Percentiles rank a stretch among this genome's conserved stretches.
Evolutionary conservation across 2,113 vertebrate genomes (phyloP).

Genomic region (Herpailurus yagouaroundi): DNA sequence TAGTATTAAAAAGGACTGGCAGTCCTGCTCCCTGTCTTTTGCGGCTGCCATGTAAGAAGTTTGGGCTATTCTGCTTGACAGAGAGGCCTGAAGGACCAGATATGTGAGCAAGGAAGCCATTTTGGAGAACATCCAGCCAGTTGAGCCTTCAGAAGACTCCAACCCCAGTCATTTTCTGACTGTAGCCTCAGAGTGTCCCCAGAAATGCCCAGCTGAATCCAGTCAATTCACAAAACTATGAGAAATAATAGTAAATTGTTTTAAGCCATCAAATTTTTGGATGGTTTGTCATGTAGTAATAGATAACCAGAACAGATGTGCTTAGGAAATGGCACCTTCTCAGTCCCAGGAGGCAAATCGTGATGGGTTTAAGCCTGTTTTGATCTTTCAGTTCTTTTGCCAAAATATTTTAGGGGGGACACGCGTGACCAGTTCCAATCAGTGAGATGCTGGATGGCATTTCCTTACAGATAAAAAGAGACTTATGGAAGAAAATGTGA

Average conservation of each 20-base stretch:
- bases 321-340: not conserved
- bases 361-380: not conserved
- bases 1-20: not conserved
- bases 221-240: not conserved
- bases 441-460: not conserved
- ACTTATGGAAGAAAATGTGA: not conserved
- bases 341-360: not conserved
- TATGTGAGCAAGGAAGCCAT: not conserved
- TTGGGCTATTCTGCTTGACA: not conserved
- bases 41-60: not conserved
- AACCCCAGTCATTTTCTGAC: not conserved
- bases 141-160: not conserved
- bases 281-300: not conserved
- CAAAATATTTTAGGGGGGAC: not conserved
- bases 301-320: not conserved
- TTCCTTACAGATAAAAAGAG: slow-evolving; percentile 24
- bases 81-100: not conserved
- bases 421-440: not conserved
- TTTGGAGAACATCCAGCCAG: not conserved
- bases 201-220: not conserved
- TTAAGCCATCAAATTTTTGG: not conserved
- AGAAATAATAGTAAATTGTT: not conserved
- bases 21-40: not conserved
- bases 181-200: not conserved
- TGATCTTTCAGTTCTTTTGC: not conserved